Percentiles rank a stretch among this genome's conserved stretches.
These are phyloP conservation scores for Cheilosia pagana DNA, from an alignment of 2,888 invertebrate species.

Conservation along the genomic window DNA sequence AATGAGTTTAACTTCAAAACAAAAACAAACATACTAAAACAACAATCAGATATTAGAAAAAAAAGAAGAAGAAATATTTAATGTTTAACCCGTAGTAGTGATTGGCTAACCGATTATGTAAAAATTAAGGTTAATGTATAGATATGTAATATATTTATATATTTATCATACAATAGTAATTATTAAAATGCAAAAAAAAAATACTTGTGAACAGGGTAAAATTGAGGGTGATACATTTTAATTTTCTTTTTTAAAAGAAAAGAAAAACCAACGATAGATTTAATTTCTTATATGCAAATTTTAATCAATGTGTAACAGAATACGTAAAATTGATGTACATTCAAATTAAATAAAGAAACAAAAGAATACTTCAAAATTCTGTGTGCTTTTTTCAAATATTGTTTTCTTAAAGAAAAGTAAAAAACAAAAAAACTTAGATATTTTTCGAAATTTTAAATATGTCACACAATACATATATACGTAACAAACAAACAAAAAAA, in stretches of 20 bases:
- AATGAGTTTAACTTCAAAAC: slow-evolving; percentile 3
- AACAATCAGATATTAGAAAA: slow-evolving; percentile 30
- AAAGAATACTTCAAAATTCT: slow-evolving; percentile 19
- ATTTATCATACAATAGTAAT: slow-evolving; percentile 46
- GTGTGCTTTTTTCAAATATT: slow-evolving; percentile 51
- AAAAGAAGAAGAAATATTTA: slow-evolving; percentile 18
- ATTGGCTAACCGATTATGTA: slow-evolving; percentile 23
- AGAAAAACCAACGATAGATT: slow-evolving; percentile 61
- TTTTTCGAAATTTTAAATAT: slow-evolving; percentile 67
- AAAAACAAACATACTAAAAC: slow-evolving; percentile 6
- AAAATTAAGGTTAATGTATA: slow-evolving; percentile 24
- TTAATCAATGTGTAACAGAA: slow-evolving; percentile 47
- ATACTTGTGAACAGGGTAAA: slow-evolving; percentile 70
- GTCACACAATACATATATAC: slow-evolving; percentile 46
- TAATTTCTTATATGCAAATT: slow-evolving; percentile 50
- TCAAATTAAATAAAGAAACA: slow-evolving; percentile 30
- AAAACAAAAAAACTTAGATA: slow-evolving; percentile 46
- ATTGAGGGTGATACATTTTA: slow-evolving; percentile 68
- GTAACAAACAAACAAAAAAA: slow-evolving; percentile 22
- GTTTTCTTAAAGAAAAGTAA: slow-evolving; percentile 51
- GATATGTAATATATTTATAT: slow-evolving; percentile 44
- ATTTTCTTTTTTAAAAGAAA: slow-evolving; percentile 47
- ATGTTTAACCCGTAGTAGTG: slow-evolving; percentile 24
- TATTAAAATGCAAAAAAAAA: slow-evolving; percentile 10
- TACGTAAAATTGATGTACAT: slow-evolving; percentile 47